Conservation (phyloP, 2,113 vertebrate species). For the Thymallus thymallus region DNA sequence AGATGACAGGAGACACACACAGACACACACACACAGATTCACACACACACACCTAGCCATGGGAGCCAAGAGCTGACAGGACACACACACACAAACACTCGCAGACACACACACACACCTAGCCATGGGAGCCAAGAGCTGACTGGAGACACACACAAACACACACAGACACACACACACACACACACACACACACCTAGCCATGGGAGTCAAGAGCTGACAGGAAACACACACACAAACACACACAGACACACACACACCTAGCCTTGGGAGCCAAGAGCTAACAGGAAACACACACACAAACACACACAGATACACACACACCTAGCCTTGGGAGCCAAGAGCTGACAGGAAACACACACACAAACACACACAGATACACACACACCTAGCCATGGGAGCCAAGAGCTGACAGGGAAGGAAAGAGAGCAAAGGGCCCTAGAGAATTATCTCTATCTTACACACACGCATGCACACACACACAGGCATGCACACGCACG, state of each 20-base stretch:
- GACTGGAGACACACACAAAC: no score
- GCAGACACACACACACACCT: neutral
- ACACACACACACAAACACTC: neutral
- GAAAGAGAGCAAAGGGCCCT: no score
- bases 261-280: no score
- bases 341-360: neutral
- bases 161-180: neutral
- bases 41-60: conserved; percentile 47
- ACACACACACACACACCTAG: neutral
- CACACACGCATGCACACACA: neutral
- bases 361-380: neutral
- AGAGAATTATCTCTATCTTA: no score
- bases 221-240: neutral
- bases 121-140: no score
- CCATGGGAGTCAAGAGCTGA: neutral
- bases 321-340: no score
- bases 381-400: conserved; percentile 47
- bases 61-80: conserved; percentile 9
- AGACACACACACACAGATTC: no score
- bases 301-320: neutral
- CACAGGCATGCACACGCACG: no score
- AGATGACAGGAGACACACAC: neutral
- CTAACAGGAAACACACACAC: neutral
- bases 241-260: neutral
- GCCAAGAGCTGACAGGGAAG: neutral